Conservation (phyloP, 2,888 invertebrate genomes). For the Polyommatus iphigenia region DNA sequence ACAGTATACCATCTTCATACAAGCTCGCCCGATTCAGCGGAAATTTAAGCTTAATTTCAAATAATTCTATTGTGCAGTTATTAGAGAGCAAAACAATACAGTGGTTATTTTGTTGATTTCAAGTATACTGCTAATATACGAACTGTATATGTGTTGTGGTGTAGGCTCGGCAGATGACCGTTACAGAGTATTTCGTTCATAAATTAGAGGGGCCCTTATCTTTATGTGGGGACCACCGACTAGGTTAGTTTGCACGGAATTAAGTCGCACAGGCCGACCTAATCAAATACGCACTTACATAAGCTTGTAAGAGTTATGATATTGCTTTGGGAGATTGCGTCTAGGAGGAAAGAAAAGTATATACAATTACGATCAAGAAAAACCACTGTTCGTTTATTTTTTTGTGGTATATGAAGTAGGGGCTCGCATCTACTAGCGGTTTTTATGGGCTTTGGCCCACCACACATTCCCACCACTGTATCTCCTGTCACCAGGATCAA, state of each 20-base stretch:
- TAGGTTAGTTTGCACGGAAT: conserved; percentile 68
- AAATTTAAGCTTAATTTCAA: too few species aligned
- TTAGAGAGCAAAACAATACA: too few species aligned
- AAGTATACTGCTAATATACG: too few species aligned
- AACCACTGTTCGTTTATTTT: background rate
- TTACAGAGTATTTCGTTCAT: conserved; percentile 61
- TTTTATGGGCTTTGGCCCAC: too few species aligned
- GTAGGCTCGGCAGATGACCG: conserved; percentile 30
- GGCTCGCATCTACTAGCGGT: too few species aligned
- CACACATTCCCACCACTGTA: too few species aligned
- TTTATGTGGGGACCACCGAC: conserved; percentile 70
- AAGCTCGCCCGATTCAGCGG: too few species aligned
- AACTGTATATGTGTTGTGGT: background rate
- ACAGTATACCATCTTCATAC: too few species aligned
- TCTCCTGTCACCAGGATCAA: too few species aligned
- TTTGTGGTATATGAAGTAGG: too few species aligned
- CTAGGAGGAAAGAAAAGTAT: background rate
- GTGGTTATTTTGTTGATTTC: too few species aligned
- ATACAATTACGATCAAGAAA: background rate
- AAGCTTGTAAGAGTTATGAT: background rate
- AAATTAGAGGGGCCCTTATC: conserved; percentile 71
- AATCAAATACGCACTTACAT: conserved; percentile 36
- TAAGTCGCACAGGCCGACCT: conserved; percentile 57
- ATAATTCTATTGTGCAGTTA: too few species aligned
- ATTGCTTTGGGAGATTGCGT: background rate